Evolutionary conservation across 2,888 invertebrate species (phyloP), one percentile per base, ranked within the genome.

Genomic region (Rambutsinella grinnellia): DNA sequence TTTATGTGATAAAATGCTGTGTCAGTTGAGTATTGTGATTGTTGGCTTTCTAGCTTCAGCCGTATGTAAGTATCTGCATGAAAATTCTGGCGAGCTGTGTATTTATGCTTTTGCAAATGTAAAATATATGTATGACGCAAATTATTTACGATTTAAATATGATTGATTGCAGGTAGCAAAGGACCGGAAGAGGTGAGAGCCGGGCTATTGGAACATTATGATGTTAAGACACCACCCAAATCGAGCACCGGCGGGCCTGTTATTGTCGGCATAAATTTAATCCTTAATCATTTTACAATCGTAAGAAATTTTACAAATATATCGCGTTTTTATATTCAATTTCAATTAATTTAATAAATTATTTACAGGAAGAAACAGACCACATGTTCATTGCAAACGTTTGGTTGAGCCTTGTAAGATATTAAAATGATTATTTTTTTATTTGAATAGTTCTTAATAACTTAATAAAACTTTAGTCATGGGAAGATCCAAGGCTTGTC

Each of bases 401-500:
- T 26, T 82, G 90, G 90, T 82, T 92, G 3, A 88, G 86, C 81
- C 86, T 93, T 88, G 93, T 93, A 86, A 86, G 87, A 84, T 28
- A 28, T 63, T 27, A n/a, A 26, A 51, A 23, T 53, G 56, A n/a
- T n/a, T n/a, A 6, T 2, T 24, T 70, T 28, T 67, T 0, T 46
- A 46, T 63, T 51, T 46, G 8, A n/a, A n/a, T n/a, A n/a, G n/a
- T n/a, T n/a, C n/a, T n/a, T n/a, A n/a, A n/a, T n/a, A n/a, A n/a
- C n/a, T n/a, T n/a, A n/a, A n/a, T n/a, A 23, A 56, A 19, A 19
- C 19, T 70, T 13, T 86, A 94, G 94, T 85, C 85, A n/a, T 94
- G 94, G 94, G 86, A 85, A 51, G 94, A 94, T 85, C 89, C 90
- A n/a, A 91, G 93, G 70, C 86, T 94, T 3, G 87, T 88, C 62